These are phyloP conservation scores for Rhopilema esculentum DNA, from an alignment of 30 jellyfish, hydroid and myxozoan genomes.

Conservation along the genomic window DNA sequence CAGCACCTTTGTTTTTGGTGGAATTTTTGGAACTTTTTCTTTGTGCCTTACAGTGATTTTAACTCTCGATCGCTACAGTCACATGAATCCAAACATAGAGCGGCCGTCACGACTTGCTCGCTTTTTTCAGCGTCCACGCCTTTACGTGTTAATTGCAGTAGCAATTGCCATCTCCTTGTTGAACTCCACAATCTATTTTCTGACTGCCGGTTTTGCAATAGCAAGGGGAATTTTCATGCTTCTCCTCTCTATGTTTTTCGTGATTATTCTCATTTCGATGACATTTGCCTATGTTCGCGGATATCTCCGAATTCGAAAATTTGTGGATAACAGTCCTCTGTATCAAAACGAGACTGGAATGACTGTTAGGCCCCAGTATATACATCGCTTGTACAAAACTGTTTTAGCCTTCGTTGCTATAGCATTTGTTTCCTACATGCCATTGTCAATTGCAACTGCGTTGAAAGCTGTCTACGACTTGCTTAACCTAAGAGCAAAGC, in stretches of 20 bases:
- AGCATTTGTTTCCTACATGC: neutral
- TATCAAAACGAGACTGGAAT: slow-evolving; percentile 15
- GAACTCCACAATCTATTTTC: neutral
- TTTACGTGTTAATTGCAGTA: neutral
- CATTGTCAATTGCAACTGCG: neutral
- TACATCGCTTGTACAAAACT: slow-evolving; percentile 20
- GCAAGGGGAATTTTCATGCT: neutral
- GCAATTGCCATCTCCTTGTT: neutral
- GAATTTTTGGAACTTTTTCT: neutral
- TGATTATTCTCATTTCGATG: neutral
- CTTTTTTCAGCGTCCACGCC: slow-evolving; percentile 2
- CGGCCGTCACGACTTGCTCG: neutral
- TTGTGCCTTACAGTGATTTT: neutral
- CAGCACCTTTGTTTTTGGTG: neutral
- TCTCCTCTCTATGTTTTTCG: neutral
- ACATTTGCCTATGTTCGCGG: slow-evolving; percentile 4
- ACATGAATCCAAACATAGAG: neutral
- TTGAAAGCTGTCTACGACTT: neutral
- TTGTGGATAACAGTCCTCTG: slow-evolving; percentile 16
- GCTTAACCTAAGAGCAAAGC: neutral
- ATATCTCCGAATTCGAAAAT: slow-evolving; percentile 2
- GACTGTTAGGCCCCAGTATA: slow-evolving; percentile 19
- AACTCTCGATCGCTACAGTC: neutral
- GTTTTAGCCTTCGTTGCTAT: neutral
- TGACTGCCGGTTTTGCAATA: neutral